Percentiles rank a stretch among this genome's conserved stretches.
phyloP scores from a whole-genome alignment of 2,888 invertebrate genomes.

The Drosophila meridionalis region DNA sequence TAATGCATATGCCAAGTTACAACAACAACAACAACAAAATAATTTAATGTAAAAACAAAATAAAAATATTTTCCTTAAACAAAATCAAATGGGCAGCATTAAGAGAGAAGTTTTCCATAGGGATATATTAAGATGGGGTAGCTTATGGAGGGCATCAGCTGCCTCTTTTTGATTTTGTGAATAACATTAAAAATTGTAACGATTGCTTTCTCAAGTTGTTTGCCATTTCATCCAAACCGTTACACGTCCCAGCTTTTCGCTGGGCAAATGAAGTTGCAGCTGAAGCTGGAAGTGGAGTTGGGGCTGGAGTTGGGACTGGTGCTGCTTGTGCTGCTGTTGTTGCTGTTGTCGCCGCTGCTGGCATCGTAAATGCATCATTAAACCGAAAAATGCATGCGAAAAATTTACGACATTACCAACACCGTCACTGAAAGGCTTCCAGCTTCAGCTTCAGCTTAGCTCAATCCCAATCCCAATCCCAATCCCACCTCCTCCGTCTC shows the following conservation, averaged over 20 bases:
- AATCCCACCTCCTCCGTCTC: not conserved
- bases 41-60: constrained; percentile 49
- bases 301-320: not conserved
- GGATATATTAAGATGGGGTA: not conserved
- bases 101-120: not conserved
- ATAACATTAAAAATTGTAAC: constrained; percentile 77
- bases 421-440: constrained; percentile 59
- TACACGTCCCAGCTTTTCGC: constrained; percentile 57
- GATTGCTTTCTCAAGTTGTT: constrained; percentile 77
- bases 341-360: constrained; percentile 68
- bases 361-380: constrained; percentile 83
- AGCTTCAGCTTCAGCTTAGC: constrained; percentile 20
- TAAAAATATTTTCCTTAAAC: constrained; percentile 74
- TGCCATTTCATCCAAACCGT: constrained; percentile 60
- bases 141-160: constrained; percentile 61
- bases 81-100: constrained; percentile 19
- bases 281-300: constrained; percentile 5
- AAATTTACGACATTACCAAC: constrained; percentile 78
- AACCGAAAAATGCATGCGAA: constrained; percentile 80
- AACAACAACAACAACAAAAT: constrained; percentile 29
- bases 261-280: constrained; percentile 21
- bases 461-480: not conserved
- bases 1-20: constrained; percentile 49
- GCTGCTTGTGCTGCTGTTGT: not conserved
- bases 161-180: constrained; percentile 64